Evolutionary conservation across 1,140 invertebrate genomes (phyloP).

Genomic region (Drosophila ogumai): DNA sequence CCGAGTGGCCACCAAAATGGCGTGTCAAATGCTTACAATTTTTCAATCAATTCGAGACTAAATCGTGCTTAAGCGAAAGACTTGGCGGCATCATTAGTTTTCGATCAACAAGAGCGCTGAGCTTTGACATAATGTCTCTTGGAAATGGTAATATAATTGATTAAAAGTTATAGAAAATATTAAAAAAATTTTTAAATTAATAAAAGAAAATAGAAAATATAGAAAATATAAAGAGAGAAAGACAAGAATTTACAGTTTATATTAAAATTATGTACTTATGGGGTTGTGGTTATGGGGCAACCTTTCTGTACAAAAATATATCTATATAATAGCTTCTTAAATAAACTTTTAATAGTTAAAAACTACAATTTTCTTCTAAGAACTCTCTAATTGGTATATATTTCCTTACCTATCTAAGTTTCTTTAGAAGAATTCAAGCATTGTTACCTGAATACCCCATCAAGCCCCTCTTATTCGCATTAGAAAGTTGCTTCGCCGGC

Average conservation of each 20-base stretch:
- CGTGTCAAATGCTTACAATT: conserved; percentile 76
- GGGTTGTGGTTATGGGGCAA: no score
- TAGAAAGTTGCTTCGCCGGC: conserved; percentile 34
- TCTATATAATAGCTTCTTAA: no score
- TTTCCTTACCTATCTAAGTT: not conserved
- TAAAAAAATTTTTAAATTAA: not conserved
- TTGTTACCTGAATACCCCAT: no score
- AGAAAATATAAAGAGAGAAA: no score
- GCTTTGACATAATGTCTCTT: conserved; percentile 9
- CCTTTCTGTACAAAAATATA: no score
- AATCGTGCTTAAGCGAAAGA: conserved; percentile 27
- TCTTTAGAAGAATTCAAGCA: not conserved
- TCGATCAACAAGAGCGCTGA: conserved; percentile 20
- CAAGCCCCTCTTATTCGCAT: conserved; percentile 14
- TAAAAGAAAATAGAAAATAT: not conserved
- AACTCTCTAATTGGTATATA: no score
- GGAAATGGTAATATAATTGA: conserved; percentile 1
- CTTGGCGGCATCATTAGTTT: conserved; percentile 35
- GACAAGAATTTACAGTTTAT: no score
- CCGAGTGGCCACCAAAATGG: conserved; percentile 76
- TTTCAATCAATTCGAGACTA: conserved; percentile 69
- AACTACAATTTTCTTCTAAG: no score
- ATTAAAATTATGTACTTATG: no score
- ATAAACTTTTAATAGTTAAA: no score
- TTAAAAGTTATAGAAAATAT: not conserved